Conservation (phyloP, 2,888 invertebrate species). For the Galeruca laticollis region DNA sequence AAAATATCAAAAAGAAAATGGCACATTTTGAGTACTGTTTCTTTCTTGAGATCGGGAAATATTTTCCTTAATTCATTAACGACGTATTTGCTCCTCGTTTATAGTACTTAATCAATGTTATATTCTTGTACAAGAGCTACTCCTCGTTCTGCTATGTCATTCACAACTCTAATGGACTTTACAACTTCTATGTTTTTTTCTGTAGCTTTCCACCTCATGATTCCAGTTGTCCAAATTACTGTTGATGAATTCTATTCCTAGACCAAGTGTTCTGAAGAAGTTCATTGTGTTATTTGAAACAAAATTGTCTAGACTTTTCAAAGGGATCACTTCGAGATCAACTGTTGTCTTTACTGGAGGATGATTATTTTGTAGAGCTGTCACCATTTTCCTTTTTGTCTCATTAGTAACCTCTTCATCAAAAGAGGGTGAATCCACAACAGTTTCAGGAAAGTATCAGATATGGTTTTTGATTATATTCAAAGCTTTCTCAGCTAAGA, state of each 20-base stretch:
- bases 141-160: background rate
- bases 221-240: background rate
- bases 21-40: too few relatives aligned
- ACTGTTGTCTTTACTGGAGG: background rate
- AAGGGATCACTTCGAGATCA: background rate
- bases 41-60: too few relatives aligned
- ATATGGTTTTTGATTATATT: constrained; percentile 36
- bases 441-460: constrained; percentile 44
- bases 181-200: too few relatives aligned
- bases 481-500: constrained; percentile 13
- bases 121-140: too few relatives aligned
- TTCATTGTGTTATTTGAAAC: background rate
- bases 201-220: too few relatives aligned
- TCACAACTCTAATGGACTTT: too few relatives aligned
- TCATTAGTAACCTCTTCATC: background rate
- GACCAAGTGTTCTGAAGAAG: too few relatives aligned
- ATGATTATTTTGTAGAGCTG: background rate
- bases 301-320: too few relatives aligned
- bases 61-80: too few relatives aligned
- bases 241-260: background rate
- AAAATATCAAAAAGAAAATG: too few relatives aligned
- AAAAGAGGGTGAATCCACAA: constrained; percentile 46
- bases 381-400: background rate
- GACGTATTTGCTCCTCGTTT: too few relatives aligned
- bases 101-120: background rate